phyloP scores from a whole-genome alignment of 2,888 invertebrate genomes.

The Margaritifera margaritifera region DNA sequence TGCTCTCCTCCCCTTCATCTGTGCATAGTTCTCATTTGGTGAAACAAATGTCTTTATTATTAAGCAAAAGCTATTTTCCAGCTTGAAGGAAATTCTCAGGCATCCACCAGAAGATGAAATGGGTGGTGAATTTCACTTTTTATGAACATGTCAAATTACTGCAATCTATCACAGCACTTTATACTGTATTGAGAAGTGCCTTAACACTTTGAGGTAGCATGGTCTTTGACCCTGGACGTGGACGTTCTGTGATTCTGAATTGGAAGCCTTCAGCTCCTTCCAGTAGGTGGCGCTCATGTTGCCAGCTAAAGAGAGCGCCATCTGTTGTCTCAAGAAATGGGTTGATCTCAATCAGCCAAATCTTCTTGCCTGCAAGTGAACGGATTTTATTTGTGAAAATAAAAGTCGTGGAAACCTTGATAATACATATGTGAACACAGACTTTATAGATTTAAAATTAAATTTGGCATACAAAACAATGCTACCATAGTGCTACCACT shows the following conservation, averaged over 20 bases:
- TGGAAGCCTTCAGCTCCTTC: slow-evolving; percentile 51
- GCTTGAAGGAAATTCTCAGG: no score
- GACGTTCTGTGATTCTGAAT: slow-evolving; percentile 51
- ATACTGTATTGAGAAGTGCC: slow-evolving; percentile 19
- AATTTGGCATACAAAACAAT: no score
- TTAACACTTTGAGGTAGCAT: slow-evolving; percentile 57
- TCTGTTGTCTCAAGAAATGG: slow-evolving; percentile 62
- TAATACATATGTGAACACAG: background rate
- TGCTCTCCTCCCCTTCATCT: no score
- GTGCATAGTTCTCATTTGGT: no score
- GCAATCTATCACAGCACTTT: no score
- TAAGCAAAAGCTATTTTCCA: no score
- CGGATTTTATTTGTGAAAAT: background rate
- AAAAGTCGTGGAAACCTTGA: background rate
- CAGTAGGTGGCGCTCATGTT: slow-evolving; percentile 52
- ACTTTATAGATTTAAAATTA: background rate
- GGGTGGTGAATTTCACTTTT: no score
- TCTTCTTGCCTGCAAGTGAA: slow-evolving; percentile 41
- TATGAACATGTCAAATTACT: no score
- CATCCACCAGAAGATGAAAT: no score
- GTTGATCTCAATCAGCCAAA: slow-evolving; percentile 64
- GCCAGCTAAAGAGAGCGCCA: slow-evolving; percentile 63
- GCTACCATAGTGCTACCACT: no score
- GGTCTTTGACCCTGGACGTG: slow-evolving; percentile 53
- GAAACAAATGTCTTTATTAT: no score